phyloP scores from a whole-genome alignment of 1,140 invertebrate genomes.

The Telenomus remus region DNA sequence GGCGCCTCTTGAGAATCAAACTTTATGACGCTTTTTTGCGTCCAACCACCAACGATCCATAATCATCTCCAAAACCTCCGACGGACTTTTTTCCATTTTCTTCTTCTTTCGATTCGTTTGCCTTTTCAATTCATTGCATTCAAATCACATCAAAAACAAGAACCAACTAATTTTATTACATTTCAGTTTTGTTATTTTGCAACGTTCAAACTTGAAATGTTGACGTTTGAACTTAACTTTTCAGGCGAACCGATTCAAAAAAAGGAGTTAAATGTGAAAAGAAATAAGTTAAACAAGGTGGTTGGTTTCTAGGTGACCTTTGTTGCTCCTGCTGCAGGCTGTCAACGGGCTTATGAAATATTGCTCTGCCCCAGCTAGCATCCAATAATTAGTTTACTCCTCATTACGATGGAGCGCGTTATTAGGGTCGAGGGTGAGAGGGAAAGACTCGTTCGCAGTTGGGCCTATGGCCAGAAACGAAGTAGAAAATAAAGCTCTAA shows the following conservation, averaged over 20 bases:
- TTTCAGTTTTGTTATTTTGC: no score
- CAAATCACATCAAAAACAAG: no score
- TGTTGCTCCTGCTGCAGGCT: constrained; percentile 66
- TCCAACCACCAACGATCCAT: constrained; percentile 30
- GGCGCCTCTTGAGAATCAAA: constrained; percentile 50
- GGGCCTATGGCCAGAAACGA: constrained; percentile 32
- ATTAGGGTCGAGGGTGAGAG: constrained; percentile 64
- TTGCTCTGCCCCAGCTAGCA: constrained; percentile 69
- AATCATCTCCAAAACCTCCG: constrained; percentile 21
- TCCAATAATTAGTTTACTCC: constrained; percentile 75
- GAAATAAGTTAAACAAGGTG: constrained; percentile 21
- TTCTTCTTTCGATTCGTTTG: no score
- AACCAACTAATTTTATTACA: no score
- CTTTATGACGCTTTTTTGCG: constrained; percentile 51
- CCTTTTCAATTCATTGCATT: no score
- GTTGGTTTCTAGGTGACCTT: constrained; percentile 58
- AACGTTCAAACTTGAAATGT: no score
- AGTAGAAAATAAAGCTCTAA: constrained; percentile 65
- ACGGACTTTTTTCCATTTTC: no score
- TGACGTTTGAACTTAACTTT: no score
- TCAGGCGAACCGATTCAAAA: no score
- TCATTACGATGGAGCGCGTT: constrained; percentile 71
- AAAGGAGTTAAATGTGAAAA: no score
- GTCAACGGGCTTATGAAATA: constrained; percentile 72
- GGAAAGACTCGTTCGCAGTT: constrained; percentile 16